phyloP scores from a whole-genome alignment of 2,888 invertebrate genomes.

The Phalera bucephala region DNA sequence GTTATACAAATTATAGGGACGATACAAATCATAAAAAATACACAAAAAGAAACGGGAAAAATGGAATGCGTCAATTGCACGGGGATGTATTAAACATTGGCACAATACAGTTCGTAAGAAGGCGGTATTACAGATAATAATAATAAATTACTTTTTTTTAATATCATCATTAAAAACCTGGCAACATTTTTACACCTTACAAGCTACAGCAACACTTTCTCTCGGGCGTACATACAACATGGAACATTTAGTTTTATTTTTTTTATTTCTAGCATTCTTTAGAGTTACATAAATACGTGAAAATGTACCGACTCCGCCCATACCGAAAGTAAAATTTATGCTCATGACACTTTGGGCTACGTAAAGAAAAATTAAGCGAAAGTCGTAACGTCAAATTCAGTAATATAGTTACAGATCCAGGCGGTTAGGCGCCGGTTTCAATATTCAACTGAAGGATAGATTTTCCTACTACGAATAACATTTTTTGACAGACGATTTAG shows the following conservation, averaged over 20 bases:
- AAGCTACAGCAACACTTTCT: constrained; percentile 46
- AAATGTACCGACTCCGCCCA: background rate
- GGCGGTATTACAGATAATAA: constrained; percentile 47
- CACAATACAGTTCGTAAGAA: constrained; percentile 54
- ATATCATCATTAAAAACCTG: constrained; percentile 45
- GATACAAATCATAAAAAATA: constrained; percentile 6
- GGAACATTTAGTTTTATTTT: constrained; percentile 52
- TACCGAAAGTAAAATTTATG: no score
- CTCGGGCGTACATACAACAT: constrained; percentile 55
- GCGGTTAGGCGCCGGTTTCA: no score
- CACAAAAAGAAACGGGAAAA: constrained; percentile 8
- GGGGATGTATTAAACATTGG: constrained; percentile 55
- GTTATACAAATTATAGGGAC: constrained; percentile 10
- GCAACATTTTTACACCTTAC: constrained; percentile 59
- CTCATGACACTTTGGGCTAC: no score
- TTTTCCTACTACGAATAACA: no score
- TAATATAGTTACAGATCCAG: no score
- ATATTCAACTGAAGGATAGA: no score
- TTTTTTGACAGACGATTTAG: no score
- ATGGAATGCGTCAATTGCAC: constrained; percentile 53
- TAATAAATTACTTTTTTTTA: constrained; percentile 25
- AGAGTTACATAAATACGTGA: background rate
- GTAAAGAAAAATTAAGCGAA: no score
- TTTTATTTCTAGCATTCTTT: constrained; percentile 29
- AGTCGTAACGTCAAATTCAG: no score